These are phyloP conservation scores for Tethya wilhelma DNA, from an alignment of 37 sponge, comb jelly and placozoan species.

Conservation along the genomic window DNA sequence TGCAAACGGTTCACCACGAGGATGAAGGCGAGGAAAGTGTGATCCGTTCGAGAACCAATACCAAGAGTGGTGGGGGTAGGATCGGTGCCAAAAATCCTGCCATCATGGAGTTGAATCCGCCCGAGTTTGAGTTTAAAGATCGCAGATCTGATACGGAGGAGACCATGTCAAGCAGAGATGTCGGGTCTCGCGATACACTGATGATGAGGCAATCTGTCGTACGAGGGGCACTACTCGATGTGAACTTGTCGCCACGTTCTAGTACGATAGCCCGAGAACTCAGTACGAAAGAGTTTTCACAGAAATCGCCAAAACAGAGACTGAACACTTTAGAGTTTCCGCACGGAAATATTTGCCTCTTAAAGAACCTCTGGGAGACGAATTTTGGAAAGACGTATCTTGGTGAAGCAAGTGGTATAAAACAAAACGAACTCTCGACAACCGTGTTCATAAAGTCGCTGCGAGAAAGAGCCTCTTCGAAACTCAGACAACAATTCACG, in stretches of 20 bases:
- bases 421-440: constrained; percentile 37
- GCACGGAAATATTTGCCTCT: constrained; percentile 47
- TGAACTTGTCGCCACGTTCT: constrained; percentile 17
- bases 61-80: no score
- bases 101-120: neutral
- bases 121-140: neutral
- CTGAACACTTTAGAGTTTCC: constrained; percentile 55
- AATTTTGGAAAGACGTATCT: constrained; percentile 53
- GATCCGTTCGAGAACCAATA: no score
- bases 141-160: neutral
- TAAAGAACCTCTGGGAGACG: constrained; percentile 53
- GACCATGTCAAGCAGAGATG: neutral
- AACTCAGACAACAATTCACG: constrained; percentile 47
- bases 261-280: constrained; percentile 9
- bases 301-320: constrained; percentile 46
- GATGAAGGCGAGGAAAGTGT: neutral
- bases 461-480: constrained; percentile 23
- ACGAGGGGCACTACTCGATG: constrained; percentile 21
- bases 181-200: constrained; percentile 12
- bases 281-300: neutral
- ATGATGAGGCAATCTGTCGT: constrained; percentile 2
- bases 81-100: neutral
- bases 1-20: neutral
- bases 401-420: constrained; percentile 61
- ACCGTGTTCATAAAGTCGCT: constrained; percentile 63